These are phyloP conservation scores for Sarcophaga carnaria DNA, from an alignment of 2,888 invertebrate species.

Conservation along the genomic window DNA sequence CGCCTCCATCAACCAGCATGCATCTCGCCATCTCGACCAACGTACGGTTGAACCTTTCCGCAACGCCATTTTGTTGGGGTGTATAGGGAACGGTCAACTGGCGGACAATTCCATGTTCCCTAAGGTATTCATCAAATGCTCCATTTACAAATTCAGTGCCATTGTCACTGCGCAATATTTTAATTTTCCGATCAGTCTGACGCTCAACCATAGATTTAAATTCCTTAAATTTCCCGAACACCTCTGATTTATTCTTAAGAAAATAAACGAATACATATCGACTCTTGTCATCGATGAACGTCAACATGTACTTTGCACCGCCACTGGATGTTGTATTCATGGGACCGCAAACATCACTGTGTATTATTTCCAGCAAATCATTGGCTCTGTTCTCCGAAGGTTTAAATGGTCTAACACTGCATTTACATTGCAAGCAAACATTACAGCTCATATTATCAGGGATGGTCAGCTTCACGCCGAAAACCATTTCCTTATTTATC, in stretches of 20 bases:
- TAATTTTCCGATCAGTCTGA: no score
- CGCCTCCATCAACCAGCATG: conserved; percentile 5
- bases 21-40: conserved; percentile 14
- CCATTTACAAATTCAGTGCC: no score
- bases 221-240: no score
- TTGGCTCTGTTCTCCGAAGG: conserved; percentile 1
- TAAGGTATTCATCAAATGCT: no score
- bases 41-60: conserved; percentile 7
- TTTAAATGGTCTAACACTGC: conserved; percentile 4
- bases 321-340: no score
- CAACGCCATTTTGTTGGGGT: conserved; percentile 3
- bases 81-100: background rate
- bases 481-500: background rate
- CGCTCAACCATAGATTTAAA: no score
- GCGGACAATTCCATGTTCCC: no score
- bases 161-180: no score
- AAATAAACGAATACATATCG: background rate
- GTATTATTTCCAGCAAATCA: background rate
- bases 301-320: background rate
- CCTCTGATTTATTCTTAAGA: background rate
- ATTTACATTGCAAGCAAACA: background rate
- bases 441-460: background rate
- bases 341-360: no score
- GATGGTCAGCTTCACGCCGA: background rate
- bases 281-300: background rate